Evolutionary conservation across 2,888 invertebrate species (phyloP).

Genomic region (Caradrina kadenii): DNA sequence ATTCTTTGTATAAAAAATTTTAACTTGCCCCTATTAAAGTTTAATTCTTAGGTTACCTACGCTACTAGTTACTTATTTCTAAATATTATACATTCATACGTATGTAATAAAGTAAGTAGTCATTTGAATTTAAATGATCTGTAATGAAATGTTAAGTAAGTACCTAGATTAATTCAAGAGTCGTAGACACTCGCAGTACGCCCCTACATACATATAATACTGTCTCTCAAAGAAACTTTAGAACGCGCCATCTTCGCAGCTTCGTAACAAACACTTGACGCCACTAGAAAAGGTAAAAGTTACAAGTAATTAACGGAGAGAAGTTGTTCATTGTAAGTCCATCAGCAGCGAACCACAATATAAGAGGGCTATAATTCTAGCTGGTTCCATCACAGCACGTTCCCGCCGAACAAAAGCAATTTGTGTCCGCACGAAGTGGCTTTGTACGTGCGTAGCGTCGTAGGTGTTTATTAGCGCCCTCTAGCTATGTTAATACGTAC

Average conservation of each 20-base stretch:
- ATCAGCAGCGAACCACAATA: slow-evolving; percentile 79
- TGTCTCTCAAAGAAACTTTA: slow-evolving; percentile 30
- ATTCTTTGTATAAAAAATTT: no score
- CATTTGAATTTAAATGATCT: neutral
- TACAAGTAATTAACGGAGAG: slow-evolving; percentile 76
- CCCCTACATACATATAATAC: neutral
- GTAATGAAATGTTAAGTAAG: slow-evolving; percentile 3
- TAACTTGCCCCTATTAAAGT: no score
- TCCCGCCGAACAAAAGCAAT: slow-evolving; percentile 88
- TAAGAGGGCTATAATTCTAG: slow-evolving; percentile 76
- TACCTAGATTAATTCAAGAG: slow-evolving; percentile 17
- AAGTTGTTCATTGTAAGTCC: slow-evolving; percentile 78
- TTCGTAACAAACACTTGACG: slow-evolving; percentile 70
- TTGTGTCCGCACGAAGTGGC: slow-evolving; percentile 87
- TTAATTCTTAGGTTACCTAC: neutral
- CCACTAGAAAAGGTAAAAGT: slow-evolving; percentile 78
- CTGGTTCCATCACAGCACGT: slow-evolving; percentile 81
- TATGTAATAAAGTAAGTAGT: no score
- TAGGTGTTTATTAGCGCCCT: slow-evolving; percentile 87
- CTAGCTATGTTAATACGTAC: slow-evolving; percentile 77
- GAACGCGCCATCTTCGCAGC: slow-evolving; percentile 64
- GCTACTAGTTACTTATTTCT: neutral
- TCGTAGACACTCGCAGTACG: neutral
- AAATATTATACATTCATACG: no score
- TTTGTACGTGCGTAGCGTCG: slow-evolving; percentile 86